Percentiles rank a stretch among this genome's conserved stretches.
phyloP scores from a whole-genome alignment of 2,113 vertebrate species.

The Sisor rabdophorus region DNA sequence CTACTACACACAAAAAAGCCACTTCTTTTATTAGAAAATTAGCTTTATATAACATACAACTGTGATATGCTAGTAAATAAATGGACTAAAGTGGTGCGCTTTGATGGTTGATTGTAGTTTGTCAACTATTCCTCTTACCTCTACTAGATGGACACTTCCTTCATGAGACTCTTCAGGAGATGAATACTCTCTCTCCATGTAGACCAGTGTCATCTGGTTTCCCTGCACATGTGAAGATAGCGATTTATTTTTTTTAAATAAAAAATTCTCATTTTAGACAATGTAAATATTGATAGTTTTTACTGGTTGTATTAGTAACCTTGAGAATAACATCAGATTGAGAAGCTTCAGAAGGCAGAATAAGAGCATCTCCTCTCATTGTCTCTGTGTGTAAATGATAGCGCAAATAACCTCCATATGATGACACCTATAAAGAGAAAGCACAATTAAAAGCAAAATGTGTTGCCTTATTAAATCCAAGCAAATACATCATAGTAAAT shows the following conservation, averaged over 20 bases:
- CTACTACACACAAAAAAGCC: no score
- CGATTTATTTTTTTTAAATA: no score
- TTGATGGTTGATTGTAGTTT: neutral
- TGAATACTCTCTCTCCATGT: conserved; percentile 77
- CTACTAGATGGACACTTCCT: conserved; percentile 80
- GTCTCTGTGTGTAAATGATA: conserved; percentile 83
- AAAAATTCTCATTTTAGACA: neutral
- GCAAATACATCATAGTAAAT: neutral
- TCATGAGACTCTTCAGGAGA: conserved; percentile 74
- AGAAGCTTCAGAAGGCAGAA: conserved; percentile 77
- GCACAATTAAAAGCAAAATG: neutral
- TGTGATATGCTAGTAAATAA: no score
- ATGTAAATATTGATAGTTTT: neutral
- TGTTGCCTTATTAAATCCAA: neutral
- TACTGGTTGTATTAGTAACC: conserved; percentile 58
- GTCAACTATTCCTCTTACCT: conserved; percentile 68
- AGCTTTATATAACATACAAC: no score
- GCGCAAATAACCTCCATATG: conserved; percentile 83
- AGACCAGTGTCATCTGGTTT: conserved; percentile 92
- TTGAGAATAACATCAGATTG: conserved; percentile 86
- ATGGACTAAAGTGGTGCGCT: no score
- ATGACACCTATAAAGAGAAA: conserved; percentile 76
- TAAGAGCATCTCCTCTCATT: conserved; percentile 80
- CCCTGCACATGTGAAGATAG: conserved; percentile 68
- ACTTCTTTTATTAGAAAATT: no score